phyloP scores from a whole-genome alignment of 2,113 vertebrate species.

The Muscicapa adusta region DNA sequence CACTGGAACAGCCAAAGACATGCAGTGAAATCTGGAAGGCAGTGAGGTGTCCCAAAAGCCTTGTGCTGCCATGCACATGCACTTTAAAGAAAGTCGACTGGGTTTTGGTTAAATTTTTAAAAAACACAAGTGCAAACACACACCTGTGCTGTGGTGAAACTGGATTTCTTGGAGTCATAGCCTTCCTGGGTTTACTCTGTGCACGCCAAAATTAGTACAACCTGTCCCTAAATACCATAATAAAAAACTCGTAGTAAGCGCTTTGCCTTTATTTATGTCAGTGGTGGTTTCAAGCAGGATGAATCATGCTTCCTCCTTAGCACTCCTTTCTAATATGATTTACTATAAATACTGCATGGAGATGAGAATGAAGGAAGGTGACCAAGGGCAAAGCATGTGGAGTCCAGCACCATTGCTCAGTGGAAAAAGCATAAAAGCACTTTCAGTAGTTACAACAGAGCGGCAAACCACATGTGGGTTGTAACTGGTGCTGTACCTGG shows the following conservation, averaged over 20 bases:
- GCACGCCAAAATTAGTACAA: slow-evolving; percentile 56
- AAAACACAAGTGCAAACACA: not conserved
- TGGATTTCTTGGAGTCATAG: not conserved
- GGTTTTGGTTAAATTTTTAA: not conserved
- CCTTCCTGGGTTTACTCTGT: not conserved
- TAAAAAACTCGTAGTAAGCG: slow-evolving; percentile 62
- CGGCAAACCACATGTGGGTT: accelerated
- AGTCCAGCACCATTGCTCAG: not conserved
- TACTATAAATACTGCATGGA: slow-evolving; percentile 69
- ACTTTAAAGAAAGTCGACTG: not conserved
- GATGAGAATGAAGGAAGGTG: not conserved
- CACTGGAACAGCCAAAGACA: accelerated
- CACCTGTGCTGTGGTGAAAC: not conserved
- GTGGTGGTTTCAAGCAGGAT: slow-evolving; percentile 65
- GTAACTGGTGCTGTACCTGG: too few species aligned
- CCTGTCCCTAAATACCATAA: slow-evolving; percentile 59
- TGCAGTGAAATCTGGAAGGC: not conserved
- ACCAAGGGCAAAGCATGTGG: not conserved
- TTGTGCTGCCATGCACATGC: accelerated
- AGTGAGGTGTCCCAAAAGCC: not conserved
- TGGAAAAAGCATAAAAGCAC: not conserved
- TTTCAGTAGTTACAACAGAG: accelerated
- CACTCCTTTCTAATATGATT: slow-evolving; percentile 65
- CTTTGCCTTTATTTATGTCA: slow-evolving; percentile 69
- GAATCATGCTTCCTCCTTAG: slow-evolving; percentile 72